A percentile compares a stretch with the other conserved stretches of the same genome.
These are phyloP conservation scores for Tringa solitaria DNA, from an alignment of 2,113 vertebrate species.

Conservation along the genomic window DNA sequence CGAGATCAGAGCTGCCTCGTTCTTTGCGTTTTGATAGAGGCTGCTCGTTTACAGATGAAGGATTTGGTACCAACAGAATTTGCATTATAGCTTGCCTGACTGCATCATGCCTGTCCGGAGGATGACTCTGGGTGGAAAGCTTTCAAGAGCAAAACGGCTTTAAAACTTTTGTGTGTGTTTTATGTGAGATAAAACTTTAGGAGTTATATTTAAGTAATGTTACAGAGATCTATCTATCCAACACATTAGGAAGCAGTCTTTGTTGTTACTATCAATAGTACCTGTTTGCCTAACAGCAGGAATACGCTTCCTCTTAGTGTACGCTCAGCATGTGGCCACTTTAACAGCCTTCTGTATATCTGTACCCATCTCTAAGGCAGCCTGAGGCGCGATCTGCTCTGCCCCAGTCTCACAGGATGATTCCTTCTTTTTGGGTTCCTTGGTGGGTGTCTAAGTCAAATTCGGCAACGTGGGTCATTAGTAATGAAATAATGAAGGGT, in stretches of 20 bases:
- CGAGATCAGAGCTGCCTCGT: background rate
- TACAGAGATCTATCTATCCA: background rate
- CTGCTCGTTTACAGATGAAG: background rate
- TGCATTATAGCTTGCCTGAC: background rate
- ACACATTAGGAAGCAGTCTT: background rate
- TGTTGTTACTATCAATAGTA: background rate
- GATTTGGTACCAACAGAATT: background rate
- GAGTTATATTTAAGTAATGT: accelerated
- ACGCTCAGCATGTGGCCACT: background rate
- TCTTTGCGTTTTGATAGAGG: background rate
- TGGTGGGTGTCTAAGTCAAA: background rate
- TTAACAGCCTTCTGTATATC: background rate
- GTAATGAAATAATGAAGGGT: background rate
- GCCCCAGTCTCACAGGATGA: too few relatives aligned
- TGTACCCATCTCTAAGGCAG: background rate
- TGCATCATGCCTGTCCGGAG: background rate
- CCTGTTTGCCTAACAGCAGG: background rate
- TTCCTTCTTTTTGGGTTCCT: background rate
- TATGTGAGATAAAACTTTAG: background rate
- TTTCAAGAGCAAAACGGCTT: background rate
- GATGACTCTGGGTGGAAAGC: background rate
- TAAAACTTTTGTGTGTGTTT: background rate
- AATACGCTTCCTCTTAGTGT: background rate
- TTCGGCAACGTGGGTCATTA: background rate
- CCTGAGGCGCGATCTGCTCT: background rate